Percentiles rank a stretch among this genome's conserved stretches.
Evolutionary conservation across 2,888 invertebrate species (phyloP).

Genomic region (Diarsia dahlii): DNA sequence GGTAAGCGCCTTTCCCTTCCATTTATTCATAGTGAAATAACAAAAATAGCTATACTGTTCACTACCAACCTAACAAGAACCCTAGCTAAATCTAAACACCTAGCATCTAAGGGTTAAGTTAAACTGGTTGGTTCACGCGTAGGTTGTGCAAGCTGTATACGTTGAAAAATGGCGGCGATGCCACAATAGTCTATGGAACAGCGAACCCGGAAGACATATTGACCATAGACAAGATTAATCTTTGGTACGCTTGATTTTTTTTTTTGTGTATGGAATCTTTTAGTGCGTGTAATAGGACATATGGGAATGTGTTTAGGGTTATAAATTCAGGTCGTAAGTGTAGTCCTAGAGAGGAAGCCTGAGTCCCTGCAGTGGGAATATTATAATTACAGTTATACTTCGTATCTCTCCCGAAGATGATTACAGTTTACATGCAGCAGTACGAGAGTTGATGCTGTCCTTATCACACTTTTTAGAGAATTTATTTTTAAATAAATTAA

Average conservation of each 20-base stretch:
- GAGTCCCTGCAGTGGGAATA: too few relatives aligned
- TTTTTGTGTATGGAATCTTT: slow-evolving; percentile 38
- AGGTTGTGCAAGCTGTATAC: slow-evolving; percentile 82
- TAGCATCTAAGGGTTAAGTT: background rate
- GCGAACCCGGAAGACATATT: slow-evolving; percentile 88
- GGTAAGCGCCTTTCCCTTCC: slow-evolving; percentile 90
- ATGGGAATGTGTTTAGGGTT: slow-evolving; percentile 7
- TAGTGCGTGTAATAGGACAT: slow-evolving; percentile 31
- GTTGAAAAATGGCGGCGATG: slow-evolving; percentile 88
- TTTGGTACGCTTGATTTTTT: slow-evolving; percentile 73
- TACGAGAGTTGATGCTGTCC: too few relatives aligned
- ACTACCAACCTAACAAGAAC: slow-evolving; percentile 76
- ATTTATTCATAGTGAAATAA: slow-evolving; percentile 91
- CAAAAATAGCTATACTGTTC: slow-evolving; percentile 89
- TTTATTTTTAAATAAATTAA: too few relatives aligned
- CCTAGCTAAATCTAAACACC: slow-evolving; percentile 29
- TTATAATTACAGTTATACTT: too few relatives aligned
- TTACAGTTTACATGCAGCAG: too few relatives aligned
- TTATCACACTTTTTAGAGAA: too few relatives aligned
- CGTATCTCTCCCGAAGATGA: too few relatives aligned
- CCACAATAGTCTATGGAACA: slow-evolving; percentile 87
- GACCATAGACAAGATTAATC: slow-evolving; percentile 87
- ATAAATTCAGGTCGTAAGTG: background rate
- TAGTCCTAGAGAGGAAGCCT: too few relatives aligned
- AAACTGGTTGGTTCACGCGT: slow-evolving; percentile 80